Conservation (phyloP, 1,140 invertebrate genomes). For the Saccostrea cuccullata region DNA sequence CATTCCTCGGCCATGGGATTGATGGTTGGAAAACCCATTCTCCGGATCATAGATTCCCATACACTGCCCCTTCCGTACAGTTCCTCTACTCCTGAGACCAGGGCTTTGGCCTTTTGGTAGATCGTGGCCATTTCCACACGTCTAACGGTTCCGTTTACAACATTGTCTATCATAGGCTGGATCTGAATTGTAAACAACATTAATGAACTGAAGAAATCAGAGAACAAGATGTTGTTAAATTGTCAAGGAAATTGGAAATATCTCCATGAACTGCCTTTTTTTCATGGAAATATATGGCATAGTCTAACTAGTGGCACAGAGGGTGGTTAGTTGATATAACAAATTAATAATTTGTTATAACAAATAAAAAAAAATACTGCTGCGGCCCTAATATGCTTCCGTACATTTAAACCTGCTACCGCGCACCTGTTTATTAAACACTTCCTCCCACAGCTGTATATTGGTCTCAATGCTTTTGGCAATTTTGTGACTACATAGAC, state of each 20-base stretch:
- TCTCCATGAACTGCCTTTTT: neutral
- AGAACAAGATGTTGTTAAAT: no score
- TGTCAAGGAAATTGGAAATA: neutral
- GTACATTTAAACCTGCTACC: no score
- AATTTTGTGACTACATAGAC: conserved; percentile 1
- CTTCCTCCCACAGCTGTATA: neutral
- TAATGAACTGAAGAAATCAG: no score
- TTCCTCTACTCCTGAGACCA: neutral
- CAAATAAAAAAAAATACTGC: no score
- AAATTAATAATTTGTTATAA: no score
- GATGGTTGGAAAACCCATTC: neutral
- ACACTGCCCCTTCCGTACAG: conserved; percentile 4
- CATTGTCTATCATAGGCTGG: neutral
- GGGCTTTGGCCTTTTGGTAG: neutral
- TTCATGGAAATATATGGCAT: neutral
- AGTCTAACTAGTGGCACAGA: neutral
- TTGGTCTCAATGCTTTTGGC: neutral
- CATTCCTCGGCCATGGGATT: neutral
- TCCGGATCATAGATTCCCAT: neutral
- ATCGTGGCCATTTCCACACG: conserved; percentile 2
- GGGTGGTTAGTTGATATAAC: no score
- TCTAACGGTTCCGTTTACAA: neutral
- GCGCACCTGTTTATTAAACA: neutral
- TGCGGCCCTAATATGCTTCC: no score
- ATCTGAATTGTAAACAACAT: neutral